phyloP scores from a whole-genome alignment of 2,113 vertebrate genomes.

The Colossoma macropomum region DNA sequence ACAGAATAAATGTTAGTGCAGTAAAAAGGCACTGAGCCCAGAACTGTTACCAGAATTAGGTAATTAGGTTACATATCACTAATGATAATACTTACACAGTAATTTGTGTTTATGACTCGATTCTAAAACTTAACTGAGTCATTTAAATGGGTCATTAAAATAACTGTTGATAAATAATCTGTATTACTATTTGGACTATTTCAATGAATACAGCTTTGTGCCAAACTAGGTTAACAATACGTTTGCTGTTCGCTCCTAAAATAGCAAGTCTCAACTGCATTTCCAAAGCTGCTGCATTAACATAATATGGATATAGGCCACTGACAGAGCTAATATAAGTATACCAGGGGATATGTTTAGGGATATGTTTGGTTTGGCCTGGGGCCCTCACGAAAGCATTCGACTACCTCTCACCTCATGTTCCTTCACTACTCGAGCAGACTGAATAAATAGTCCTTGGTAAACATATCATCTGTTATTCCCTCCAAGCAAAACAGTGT shows the following conservation, averaged over 20 bases:
- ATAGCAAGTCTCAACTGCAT: constrained; percentile 13
- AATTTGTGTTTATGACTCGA: neutral
- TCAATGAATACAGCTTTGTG: constrained; percentile 13
- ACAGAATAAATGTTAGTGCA: neutral
- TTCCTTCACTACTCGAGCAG: constrained; percentile 33
- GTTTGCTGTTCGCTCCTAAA: constrained; percentile 22
- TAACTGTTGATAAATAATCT: constrained; percentile 4
- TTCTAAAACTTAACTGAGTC: neutral
- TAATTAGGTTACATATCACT: neutral
- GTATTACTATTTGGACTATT: constrained; percentile 24
- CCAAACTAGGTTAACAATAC: constrained; percentile 35
- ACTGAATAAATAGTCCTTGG: constrained; percentile 44
- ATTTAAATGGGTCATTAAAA: constrained; percentile 16
- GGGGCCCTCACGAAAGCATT: constrained; percentile 37
- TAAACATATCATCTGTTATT: constrained; percentile 39
- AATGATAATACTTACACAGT: neutral
- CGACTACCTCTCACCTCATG: constrained; percentile 45
- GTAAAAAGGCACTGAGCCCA: neutral
- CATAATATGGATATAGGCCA: constrained; percentile 42
- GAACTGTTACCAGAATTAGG: neutral
- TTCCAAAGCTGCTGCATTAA: constrained; percentile 34
- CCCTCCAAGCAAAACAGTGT: constrained; percentile 29
- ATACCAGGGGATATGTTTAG: constrained; percentile 47
- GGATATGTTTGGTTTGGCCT: constrained; percentile 46
- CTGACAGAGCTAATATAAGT: constrained; percentile 42